These are phyloP conservation scores for Epizoanthus scotinus DNA, from an alignment of 92 coral and sea anemone species.

Conservation along the genomic window DNA sequence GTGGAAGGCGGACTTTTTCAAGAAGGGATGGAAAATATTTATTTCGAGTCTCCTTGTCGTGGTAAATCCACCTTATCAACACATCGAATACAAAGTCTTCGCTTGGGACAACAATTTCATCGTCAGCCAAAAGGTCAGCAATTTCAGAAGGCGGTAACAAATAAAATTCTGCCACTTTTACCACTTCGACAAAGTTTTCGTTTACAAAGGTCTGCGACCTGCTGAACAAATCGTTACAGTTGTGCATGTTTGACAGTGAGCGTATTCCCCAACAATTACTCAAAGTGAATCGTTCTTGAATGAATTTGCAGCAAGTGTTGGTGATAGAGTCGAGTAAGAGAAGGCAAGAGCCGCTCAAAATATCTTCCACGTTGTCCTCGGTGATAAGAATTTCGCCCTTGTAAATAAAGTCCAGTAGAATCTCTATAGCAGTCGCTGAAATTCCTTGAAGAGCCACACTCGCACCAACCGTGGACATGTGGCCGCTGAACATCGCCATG, in stretches of 20 bases:
- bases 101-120: slow-evolving; percentile 75
- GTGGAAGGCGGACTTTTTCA: slow-evolving; percentile 79
- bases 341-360: slow-evolving; percentile 85
- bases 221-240: slow-evolving; percentile 71
- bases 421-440: slow-evolving; percentile 78
- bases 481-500: slow-evolving; percentile 97
- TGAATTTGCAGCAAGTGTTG: slow-evolving; percentile 84
- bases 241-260: slow-evolving; percentile 78
- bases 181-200: slow-evolving; percentile 84
- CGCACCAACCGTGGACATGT: slow-evolving; percentile 65
- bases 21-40: slow-evolving; percentile 65
- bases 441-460: slow-evolving; percentile 73
- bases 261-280: slow-evolving; percentile 98
- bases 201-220: slow-evolving; percentile 81
- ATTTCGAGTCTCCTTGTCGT: slow-evolving; percentile 61
- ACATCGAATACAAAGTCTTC: slow-evolving; percentile 90
- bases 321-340: slow-evolving; percentile 79
- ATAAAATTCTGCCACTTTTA: slow-evolving; percentile 73
- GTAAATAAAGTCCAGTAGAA: slow-evolving; percentile 84
- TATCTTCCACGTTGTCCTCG: slow-evolving; percentile 96
- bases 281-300: slow-evolving; percentile 86
- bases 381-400: slow-evolving; percentile 77
- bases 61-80: slow-evolving; percentile 72
- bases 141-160: slow-evolving; percentile 77
- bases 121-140: slow-evolving; percentile 69